Percentiles rank a stretch among this genome's conserved stretches.
These are phyloP conservation scores for Drosophila rufa DNA, from an alignment of 1,140 invertebrate species.

Conservation along the genomic window DNA sequence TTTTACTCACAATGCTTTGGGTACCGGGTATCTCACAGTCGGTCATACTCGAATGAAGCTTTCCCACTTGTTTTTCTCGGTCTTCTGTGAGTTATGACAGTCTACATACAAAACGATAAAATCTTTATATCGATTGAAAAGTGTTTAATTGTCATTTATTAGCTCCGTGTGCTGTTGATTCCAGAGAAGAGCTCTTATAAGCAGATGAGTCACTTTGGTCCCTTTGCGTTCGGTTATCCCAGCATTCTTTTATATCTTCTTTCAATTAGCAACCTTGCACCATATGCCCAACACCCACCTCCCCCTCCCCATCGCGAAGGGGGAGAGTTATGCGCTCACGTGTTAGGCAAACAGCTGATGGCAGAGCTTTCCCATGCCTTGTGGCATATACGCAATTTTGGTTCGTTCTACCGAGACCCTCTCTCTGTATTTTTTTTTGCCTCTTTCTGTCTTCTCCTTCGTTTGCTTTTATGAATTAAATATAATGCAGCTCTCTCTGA, in stretches of 20 bases:
- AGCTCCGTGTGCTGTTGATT: not conserved
- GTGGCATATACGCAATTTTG: constrained; percentile 48
- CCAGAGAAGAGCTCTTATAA: not conserved
- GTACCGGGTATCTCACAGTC: too few species aligned
- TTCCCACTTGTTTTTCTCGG: too few species aligned
- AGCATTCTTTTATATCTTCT: constrained; percentile 4
- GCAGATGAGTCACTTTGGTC: constrained; percentile 18
- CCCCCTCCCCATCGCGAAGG: too few species aligned
- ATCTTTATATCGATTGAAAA: not conserved
- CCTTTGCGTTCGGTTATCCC: not conserved
- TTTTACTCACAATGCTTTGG: too few species aligned
- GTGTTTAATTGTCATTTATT: not conserved
- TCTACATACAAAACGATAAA: too few species aligned
- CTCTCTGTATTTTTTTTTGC: constrained; percentile 13
- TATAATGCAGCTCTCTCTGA: constrained; percentile 36
- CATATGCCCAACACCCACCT: not conserved
- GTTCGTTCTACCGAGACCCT: constrained; percentile 11
- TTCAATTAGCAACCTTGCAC: constrained; percentile 10
- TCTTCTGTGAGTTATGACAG: too few species aligned
- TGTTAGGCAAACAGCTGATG: constrained; percentile 39
- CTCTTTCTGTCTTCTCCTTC: not conserved
- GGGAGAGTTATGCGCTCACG: constrained; percentile 18
- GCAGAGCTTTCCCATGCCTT: constrained; percentile 5
- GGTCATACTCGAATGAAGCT: too few species aligned
- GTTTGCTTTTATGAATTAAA: constrained; percentile 74